These are phyloP conservation scores for Metellina segmentata DNA, from an alignment of 2,888 invertebrate genomes.

Conservation along the genomic window DNA sequence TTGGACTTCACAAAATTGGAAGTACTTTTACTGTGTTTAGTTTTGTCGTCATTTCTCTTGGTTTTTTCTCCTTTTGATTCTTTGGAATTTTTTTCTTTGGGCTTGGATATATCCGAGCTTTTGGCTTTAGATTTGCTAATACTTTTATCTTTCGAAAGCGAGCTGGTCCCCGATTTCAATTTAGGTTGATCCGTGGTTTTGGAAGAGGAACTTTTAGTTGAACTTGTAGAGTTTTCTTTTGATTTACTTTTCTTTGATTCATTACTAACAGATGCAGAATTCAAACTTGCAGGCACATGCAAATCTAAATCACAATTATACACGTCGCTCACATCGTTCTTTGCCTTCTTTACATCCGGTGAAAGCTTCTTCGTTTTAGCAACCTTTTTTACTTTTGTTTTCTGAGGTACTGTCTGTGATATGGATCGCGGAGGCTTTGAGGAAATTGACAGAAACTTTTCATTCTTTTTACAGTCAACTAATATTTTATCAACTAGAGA, in stretches of 20 bases:
- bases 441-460: slow-evolving; percentile 42
- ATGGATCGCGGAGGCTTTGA: not conserved
- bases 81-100: slow-evolving; percentile 1
- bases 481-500: slow-evolving; percentile 77
- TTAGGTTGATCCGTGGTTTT: slow-evolving; percentile 22
- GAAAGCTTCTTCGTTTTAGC: not conserved
- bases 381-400: not conserved
- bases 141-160: slow-evolving; percentile 5
- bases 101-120: not conserved
- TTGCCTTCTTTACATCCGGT: not conserved
- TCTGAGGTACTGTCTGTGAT: not conserved
- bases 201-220: slow-evolving; percentile 8
- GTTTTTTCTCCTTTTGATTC: not conserved
- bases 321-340: slow-evolving; percentile 2
- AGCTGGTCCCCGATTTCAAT: not conserved
- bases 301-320: not conserved
- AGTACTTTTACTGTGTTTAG: slow-evolving; percentile 24
- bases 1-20: slow-evolving; percentile 27
- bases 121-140: slow-evolving; percentile 20
- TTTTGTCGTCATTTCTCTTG: not conserved
- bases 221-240: not conserved
- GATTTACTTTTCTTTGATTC: slow-evolving; percentile 23
- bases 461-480: slow-evolving; percentile 73
- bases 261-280: not conserved
- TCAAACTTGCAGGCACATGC: not conserved